Evolutionary conservation across 2,113 vertebrate species (phyloP), one percentile per base, ranked within the genome.

Genomic region (Psittacula cyanocephala): DNA sequence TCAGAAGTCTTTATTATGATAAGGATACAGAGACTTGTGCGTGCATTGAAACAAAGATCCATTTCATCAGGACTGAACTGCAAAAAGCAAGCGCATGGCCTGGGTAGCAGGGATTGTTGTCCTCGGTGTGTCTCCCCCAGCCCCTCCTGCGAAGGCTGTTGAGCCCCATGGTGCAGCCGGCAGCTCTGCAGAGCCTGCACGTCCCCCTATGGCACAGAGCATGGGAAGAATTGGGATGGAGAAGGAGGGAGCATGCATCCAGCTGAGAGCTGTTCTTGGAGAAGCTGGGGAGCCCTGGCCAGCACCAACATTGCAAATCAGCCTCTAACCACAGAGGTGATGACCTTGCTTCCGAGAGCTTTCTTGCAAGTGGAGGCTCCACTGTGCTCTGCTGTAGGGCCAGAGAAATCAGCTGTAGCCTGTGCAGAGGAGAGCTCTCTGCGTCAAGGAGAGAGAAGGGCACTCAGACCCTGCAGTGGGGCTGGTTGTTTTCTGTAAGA

Each of bases 1-100:
- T 88, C 76, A 91, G 57, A 92, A 70, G 67, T 86, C 74, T 97
- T 97, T 96, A 94, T 89, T 96, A 85, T 67, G 86, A 88, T 95
- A 95, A 91, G 50, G 41, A 81, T 95, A 91, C 86, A 86, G 84
- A 94, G 43, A 53, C 67, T 49, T 81, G 47, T 74, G 77, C 15
- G 52, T 86, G 78, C 67, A 72, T 77, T 47, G 72, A 87, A 92
- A 83, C 55, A 94, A 86, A 84, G 68, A 80, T 68, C 79, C 27
- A 28, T 62, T 96, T 92, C 50, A 65, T 55, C 43, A 77, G 68
- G 69, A 78, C 17, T 81, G 71, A 67, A 55, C 60, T 2, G 18
- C 2, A 23, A 65, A 93, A 91, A 71, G 50, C 71, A 72, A 80
- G 64, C 3, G 9, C 24, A 11, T 62, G 41, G 62, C 62, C 43